Evolutionary conservation across 2,888 invertebrate genomes (phyloP).

Genomic region (Norana najaformis): DNA sequence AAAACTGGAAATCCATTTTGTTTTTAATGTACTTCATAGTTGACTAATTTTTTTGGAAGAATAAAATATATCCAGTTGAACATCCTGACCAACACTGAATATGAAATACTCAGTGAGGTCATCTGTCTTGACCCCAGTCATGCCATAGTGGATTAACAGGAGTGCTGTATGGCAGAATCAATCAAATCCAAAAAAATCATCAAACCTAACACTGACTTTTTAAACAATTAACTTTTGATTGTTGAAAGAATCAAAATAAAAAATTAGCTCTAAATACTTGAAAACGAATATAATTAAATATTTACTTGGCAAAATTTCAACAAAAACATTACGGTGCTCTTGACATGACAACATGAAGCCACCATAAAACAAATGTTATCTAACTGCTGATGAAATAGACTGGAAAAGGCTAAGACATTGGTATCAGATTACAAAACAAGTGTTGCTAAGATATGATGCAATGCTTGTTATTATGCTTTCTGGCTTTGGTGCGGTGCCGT

Average conservation of each 20-base stretch:
- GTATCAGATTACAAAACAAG: background rate
- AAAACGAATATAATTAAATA: background rate
- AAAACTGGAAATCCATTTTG: background rate
- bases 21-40: background rate
- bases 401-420: background rate
- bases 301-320: background rate
- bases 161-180: background rate
- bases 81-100: background rate
- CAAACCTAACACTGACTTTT: background rate
- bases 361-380: too few species aligned
- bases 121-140: background rate
- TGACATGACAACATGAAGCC: too few species aligned
- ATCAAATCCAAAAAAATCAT: background rate
- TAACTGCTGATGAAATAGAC: background rate
- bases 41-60: background rate
- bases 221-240: background rate
- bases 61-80: background rate
- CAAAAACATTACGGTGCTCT: background rate
- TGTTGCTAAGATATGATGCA: conserved; percentile 39
- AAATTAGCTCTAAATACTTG: background rate
- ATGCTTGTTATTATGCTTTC: conserved; percentile 30
- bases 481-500: conserved; percentile 14
- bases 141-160: background rate
- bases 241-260: background rate
- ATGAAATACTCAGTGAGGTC: background rate